Percentiles rank a stretch among this genome's conserved stretches.
Evolutionary conservation across 2,113 vertebrate genomes (phyloP).

Genomic region (Phrynocephalus versicolor): DNA sequence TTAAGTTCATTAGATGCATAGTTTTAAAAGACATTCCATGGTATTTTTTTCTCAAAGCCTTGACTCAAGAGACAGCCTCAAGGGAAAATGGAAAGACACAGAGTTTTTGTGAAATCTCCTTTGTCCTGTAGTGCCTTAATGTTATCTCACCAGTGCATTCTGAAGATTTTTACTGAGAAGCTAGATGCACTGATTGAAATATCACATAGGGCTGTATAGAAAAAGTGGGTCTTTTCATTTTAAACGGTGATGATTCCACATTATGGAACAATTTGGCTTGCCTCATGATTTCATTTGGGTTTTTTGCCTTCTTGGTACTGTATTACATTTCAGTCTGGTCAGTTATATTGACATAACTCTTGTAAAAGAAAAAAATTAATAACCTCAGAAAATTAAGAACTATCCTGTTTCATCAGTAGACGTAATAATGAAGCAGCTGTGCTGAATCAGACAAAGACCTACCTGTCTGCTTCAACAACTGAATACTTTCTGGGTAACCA

Average conservation of each 20-base stretch:
- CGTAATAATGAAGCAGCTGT: no score
- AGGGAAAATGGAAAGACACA: background rate
- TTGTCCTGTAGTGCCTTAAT: background rate
- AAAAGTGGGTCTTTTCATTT: background rate
- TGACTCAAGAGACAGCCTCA: background rate
- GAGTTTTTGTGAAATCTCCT: background rate
- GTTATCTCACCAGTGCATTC: background rate
- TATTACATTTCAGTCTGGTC: background rate
- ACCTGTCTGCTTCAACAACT: no score
- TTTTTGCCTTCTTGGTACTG: background rate
- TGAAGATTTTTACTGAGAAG: background rate
- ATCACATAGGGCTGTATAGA: background rate
- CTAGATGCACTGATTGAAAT: background rate
- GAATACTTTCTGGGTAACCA: no score
- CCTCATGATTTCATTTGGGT: background rate
- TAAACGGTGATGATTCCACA: background rate
- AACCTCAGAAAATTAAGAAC: background rate
- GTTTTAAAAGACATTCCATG: background rate
- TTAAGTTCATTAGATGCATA: background rate
- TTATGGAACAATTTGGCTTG: background rate
- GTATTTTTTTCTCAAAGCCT: no score
- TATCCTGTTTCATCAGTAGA: background rate
- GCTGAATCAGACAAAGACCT: no score
- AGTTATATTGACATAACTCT: background rate
- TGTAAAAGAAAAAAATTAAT: background rate